Evolutionary conservation across 2,797 vertebrate species (phyloP).

Genomic region (Sebastes taczanowskii): DNA sequence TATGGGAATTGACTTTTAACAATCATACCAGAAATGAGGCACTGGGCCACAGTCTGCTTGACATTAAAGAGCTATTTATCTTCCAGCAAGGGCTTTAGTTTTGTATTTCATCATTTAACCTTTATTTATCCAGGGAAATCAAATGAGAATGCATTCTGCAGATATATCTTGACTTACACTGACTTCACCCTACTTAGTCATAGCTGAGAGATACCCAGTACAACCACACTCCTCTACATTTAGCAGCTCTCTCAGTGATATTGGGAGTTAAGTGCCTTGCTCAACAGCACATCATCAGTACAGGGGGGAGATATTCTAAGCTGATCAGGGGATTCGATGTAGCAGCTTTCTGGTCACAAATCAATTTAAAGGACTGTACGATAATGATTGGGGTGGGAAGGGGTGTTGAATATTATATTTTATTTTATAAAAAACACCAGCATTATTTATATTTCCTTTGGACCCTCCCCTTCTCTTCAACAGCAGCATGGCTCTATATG

Average conservation of each 20-base stretch:
- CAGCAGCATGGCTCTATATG: too few relatives aligned
- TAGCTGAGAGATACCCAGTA: background rate
- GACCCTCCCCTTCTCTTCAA: background rate
- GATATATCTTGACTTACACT: slow-evolving; percentile 12
- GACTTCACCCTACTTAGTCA: background rate
- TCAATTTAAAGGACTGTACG: background rate
- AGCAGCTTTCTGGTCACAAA: background rate
- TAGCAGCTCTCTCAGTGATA: background rate
- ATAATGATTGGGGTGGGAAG: background rate
- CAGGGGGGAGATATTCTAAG: background rate
- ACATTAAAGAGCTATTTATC: slow-evolving; percentile 66
- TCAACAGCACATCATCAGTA: background rate
- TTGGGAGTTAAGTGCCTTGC: background rate
- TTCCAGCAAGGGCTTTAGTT: slow-evolving; percentile 49
- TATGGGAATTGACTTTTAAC: slow-evolving; percentile 38
- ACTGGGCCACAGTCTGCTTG: slow-evolving; percentile 33
- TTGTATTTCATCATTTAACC: slow-evolving; percentile 56
- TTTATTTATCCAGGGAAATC: slow-evolving; percentile 66
- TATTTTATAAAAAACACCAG: background rate
- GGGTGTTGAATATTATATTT: background rate
- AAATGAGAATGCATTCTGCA: slow-evolving; percentile 21
- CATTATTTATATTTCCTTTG: background rate
- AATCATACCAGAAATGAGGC: slow-evolving; percentile 38
- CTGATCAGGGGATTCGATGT: too few relatives aligned
- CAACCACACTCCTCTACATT: background rate